Conservation (phyloP, 2,113 vertebrate species). For the Eurystomus gularis region DNA sequence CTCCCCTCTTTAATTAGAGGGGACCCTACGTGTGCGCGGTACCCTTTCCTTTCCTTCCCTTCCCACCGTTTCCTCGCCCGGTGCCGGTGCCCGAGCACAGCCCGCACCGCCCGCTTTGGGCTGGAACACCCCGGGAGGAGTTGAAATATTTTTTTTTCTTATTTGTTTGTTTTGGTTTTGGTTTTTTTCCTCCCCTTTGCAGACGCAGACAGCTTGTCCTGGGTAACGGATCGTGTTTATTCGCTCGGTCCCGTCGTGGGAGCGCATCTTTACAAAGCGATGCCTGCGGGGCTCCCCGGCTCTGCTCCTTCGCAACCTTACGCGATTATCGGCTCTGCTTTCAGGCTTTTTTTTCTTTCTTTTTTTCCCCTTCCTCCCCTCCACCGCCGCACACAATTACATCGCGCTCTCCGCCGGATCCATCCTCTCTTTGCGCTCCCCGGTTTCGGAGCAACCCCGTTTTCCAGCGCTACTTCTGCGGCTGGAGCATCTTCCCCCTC, state of each 20-base stretch:
- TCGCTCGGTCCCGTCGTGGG: too few relatives aligned
- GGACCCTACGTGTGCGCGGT: neutral
- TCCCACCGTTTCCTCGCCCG: neutral
- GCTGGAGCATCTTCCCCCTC: neutral
- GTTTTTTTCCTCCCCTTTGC: too few relatives aligned
- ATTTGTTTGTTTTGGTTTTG: too few relatives aligned
- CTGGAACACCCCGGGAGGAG: neutral
- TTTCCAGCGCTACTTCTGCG: neutral
- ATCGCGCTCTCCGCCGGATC: neutral
- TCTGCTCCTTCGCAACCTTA: neutral
- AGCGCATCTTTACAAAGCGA: too few relatives aligned
- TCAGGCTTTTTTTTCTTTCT: neutral
- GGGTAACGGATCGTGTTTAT: neutral
- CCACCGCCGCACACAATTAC: neutral
- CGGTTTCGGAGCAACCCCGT: neutral
- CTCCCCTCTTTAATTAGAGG: neutral
- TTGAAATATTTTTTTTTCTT: neutral
- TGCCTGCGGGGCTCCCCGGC: neutral
- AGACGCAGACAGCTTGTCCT: neutral
- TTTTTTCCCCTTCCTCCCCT: rapidly evolving
- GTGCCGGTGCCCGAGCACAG: neutral
- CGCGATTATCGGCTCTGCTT: neutral
- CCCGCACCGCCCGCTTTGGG: neutral
- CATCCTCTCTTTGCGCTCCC: too few relatives aligned
- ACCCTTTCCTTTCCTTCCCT: neutral